Evolutionary conservation across 2,888 invertebrate genomes (phyloP), one percentile per base, ranked within the genome.

Genomic region (Pimpla rufipes): DNA sequence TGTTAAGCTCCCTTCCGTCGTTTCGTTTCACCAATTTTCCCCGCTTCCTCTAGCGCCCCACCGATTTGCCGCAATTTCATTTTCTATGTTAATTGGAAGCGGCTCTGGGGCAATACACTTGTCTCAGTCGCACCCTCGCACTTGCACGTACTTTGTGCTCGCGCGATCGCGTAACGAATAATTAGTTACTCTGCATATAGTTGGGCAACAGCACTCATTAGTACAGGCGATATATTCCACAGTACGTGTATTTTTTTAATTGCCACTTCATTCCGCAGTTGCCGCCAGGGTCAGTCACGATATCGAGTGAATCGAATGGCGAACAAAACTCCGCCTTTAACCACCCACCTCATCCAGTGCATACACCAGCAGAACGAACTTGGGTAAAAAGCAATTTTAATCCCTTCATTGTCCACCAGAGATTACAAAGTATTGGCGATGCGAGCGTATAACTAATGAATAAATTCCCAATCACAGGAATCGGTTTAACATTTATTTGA

Each of bases 81-180:
- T 86, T 83, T 83, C 85, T 83, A 86, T 86, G 85, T 86, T 86
- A 86, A 86, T 86, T 85, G 84, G 62, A 81, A 81, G 74, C 52
- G 64, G 70, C 83, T 55, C 40, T 78, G 67, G 67, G 35, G 71
- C 23, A 18, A 45, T 62, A 59, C 57, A 62, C 71, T 76, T 79
- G 71, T 73, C 71, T 59, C 59, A 29, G 71, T 71, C 52, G 45
- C 21, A 75, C 47, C 16, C 47, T 29, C 70, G 64, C 47, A 50
- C 16, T 35, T 45, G 50, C 45, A 40, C 55, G 42, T 47, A n/a
- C 13, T 67, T 18, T 29, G 16, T 35, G 50, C 18, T 40, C 75
- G 57, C 78, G 23, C 78, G 23, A 67, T 42, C 29, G 67, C 70
- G 29, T 47, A 82, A 79, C 81, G 79, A 84, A 85, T 85, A 83